Evolutionary conservation across 2,113 vertebrate species (phyloP).

Genomic region (Rhabdornis inornatus): DNA sequence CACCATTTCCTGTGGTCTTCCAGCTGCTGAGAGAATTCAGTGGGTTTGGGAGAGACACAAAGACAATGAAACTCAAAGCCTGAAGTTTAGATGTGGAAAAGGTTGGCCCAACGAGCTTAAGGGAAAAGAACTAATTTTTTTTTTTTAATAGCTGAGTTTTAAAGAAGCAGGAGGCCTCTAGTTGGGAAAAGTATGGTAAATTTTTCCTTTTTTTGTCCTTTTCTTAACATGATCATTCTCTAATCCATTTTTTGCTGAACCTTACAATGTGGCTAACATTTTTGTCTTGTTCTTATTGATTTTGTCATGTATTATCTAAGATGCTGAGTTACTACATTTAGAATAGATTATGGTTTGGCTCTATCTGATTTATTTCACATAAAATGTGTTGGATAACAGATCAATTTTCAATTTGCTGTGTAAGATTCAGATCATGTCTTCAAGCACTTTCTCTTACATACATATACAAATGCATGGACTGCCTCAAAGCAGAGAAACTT

Average conservation of each 20-base stretch:
- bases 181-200: background rate
- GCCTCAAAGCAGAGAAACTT: background rate
- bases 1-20: background rate
- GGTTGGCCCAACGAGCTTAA: rapidly evolving
- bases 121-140: background rate
- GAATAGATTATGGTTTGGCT: constrained; percentile 27
- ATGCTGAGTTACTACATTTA: background rate
- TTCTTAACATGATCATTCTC: background rate
- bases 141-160: background rate
- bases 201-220: background rate
- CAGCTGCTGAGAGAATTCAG: background rate
- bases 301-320: background rate
- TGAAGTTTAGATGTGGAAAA: background rate
- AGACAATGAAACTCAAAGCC: background rate
- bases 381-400: constrained; percentile 1
- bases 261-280: background rate
- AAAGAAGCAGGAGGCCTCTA: background rate
- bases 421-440: background rate
- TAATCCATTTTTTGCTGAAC: constrained; percentile 2
- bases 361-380: background rate
- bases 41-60: background rate
- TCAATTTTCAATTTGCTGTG: background rate
- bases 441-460: background rate
- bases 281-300: constrained; percentile 46
- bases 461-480: background rate